phyloP scores from a whole-genome alignment of 2,113 vertebrate genomes.

The Chaetorhynchus papuensis region DNA sequence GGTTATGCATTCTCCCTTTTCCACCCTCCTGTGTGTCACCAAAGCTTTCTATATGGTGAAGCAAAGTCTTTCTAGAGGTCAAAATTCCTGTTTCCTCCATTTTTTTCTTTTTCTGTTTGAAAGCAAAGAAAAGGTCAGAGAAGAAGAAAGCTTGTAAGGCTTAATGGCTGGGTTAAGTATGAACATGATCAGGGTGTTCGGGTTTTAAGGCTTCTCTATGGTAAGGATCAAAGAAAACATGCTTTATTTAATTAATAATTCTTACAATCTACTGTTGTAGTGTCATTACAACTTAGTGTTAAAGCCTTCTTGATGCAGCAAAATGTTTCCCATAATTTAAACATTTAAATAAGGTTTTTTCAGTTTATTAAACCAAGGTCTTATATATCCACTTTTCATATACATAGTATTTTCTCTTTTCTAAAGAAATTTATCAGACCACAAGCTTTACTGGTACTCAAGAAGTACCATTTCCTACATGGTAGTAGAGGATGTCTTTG shows the following conservation, averaged over 20 bases:
- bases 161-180: not conserved
- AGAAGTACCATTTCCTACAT: not conserved
- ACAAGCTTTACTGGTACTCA: not conserved
- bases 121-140: not conserved
- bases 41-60: not conserved
- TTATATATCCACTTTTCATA: not conserved
- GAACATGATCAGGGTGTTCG: not conserved
- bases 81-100: not conserved
- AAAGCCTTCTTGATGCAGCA: not conserved
- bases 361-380: not conserved
- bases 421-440: not conserved
- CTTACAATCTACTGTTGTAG: not conserved
- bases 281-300: not conserved
- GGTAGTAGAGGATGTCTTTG: not conserved
- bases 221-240: not conserved
- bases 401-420: not conserved
- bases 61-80: not conserved
- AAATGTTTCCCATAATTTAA: not conserved
- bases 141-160: not conserved
- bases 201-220: not conserved
- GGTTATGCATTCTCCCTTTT: not conserved
- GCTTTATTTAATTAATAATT: not conserved
- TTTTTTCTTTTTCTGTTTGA: not conserved
- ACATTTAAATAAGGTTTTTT: not conserved
- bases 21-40: not conserved